Percentiles rank a stretch among this genome's conserved stretches.
Conservation (phyloP, 2,113 vertebrate genomes). For the Indri indri region DNA sequence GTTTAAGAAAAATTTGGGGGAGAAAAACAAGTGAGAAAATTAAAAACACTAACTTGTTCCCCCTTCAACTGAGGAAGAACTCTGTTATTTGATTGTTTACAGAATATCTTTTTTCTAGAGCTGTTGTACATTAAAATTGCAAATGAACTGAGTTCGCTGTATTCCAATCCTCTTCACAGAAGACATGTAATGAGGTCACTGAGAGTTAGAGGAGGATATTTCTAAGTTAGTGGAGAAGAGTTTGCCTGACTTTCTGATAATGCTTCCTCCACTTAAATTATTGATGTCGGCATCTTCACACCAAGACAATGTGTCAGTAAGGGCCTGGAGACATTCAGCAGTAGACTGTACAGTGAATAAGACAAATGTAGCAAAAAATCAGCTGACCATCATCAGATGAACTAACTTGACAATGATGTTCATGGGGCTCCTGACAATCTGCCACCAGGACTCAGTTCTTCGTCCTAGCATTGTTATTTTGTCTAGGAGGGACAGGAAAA, state of each 20-base stretch:
- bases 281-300: background rate
- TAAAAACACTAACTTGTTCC: background rate
- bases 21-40: background rate
- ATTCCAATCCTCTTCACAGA: background rate
- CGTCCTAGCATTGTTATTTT: background rate
- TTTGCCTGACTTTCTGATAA: background rate
- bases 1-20: background rate
- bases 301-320: background rate
- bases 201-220: background rate
- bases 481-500: background rate
- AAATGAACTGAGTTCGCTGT: background rate
- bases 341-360: background rate
- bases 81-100: background rate
- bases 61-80: background rate
- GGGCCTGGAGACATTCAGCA: background rate
- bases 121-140: background rate
- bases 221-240: background rate
- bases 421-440: background rate
- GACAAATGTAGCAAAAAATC: background rate
- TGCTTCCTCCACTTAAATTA: background rate
- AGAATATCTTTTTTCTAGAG: background rate
- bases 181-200: background rate
- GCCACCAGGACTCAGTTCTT: background rate
- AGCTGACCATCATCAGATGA: background rate
- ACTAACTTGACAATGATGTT: background rate